Base-by-base conservation (phyloP, 2,797 vertebrate genomes). In the Enoplosus armatus region DNA sequence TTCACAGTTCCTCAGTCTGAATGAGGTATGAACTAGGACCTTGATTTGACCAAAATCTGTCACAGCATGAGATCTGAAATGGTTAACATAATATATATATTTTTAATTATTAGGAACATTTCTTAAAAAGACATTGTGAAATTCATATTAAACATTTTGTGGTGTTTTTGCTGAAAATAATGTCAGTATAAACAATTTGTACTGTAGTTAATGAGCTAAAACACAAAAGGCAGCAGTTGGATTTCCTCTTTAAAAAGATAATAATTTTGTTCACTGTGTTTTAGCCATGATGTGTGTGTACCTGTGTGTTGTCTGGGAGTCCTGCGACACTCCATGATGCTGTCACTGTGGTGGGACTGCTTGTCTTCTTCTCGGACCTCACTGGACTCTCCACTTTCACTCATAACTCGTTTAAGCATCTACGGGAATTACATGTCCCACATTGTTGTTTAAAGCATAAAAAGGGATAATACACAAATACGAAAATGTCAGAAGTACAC, bases 371-470 rank as follows among this genome's bases (percentile, higher is more conserved):
- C 95, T 69, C 71, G 73, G 54, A 84, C 53, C 47, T 95, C 94
- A 45, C 85, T 82, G 3, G 87, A 90, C 80, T 94, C 89, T 14
- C 53, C 88, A 2, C 75, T 91, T 76, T 95, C 94, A 75, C 89
- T 91, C 83, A 98, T 75, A 71, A 97, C 97, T 80, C 90, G 94
- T 90, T 96, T 97, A 69, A 99, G 90, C 97, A 99, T 98, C 98
- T 99, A 59, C 16, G 79, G 8, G 9, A 70, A 79, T 9, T 4
- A 64, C 4, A 70, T 3, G 61, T 22, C 11, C 60, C 24, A 72
- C 2, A 7, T 6, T 48, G 73, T 24, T 18, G 26, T 10, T n/a
- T n/a, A n/a, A 62, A 43, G 8, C 2, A 16, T 48, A 41, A 39
- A n/a, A 69, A 62, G 15, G 7, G 3, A 35, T 53, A n/a, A 47